Conservation (phyloP, 2,113 vertebrate species). For the Lophotis ruficrista region DNA sequence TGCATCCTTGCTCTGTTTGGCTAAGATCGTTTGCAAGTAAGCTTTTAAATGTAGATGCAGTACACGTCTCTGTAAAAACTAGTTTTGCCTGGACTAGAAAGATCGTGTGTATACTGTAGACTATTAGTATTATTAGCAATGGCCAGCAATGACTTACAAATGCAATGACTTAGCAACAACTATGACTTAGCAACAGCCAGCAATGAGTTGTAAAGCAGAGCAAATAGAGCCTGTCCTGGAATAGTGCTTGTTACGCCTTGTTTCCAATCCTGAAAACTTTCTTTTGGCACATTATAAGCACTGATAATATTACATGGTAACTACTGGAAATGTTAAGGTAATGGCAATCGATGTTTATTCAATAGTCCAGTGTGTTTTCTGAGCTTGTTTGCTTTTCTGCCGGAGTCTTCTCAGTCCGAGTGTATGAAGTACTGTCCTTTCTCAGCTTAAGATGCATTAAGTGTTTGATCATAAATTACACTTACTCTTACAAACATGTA, state of each 20-base stretch:
- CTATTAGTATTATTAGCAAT: neutral
- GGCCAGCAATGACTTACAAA: neutral
- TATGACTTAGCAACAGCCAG: neutral
- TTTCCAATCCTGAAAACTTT: neutral
- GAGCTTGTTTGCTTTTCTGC: neutral
- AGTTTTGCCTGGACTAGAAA: neutral
- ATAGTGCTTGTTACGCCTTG: neutral
- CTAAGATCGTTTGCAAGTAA: neutral
- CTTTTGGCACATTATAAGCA: neutral
- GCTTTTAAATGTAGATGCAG: neutral
- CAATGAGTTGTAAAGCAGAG: neutral
- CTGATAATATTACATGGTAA: neutral
- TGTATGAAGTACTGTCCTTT: neutral
- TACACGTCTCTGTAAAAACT: neutral
- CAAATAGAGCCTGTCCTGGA: neutral
- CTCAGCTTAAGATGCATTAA: neutral
- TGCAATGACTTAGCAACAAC: too few species aligned
- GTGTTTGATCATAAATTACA: neutral
- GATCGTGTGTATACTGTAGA: neutral
- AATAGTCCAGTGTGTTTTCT: neutral
- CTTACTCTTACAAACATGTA: neutral
- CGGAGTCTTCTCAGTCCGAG: accelerated
- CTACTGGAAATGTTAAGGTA: neutral
- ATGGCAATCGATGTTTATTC: neutral
- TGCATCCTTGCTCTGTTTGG: neutral